phyloP scores from a whole-genome alignment of 1,140 invertebrate genomes.

The Zeugodacus cucurbitae region DNA sequence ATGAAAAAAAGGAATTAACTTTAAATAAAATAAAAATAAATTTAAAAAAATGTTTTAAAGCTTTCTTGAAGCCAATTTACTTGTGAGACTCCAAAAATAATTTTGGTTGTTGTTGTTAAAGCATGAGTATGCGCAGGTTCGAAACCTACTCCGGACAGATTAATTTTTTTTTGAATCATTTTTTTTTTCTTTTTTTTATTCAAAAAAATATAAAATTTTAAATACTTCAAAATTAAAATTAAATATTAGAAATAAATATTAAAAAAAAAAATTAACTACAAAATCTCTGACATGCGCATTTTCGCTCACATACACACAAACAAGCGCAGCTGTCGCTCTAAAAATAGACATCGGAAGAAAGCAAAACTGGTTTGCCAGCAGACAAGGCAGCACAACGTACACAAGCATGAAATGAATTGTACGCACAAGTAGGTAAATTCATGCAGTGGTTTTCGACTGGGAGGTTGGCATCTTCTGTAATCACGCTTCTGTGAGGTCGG shows the following conservation, averaged over 20 bases:
- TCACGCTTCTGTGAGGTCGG: conserved; percentile 47
- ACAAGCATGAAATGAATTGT: neutral
- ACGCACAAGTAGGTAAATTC: neutral
- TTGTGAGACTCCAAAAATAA: no score
- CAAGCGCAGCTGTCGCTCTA: neutral
- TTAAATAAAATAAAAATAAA: neutral
- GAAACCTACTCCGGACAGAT: neutral
- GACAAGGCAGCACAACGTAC: neutral
- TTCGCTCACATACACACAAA: neutral
- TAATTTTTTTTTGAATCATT: neutral
- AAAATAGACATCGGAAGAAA: neutral
- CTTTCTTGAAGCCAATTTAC: no score
- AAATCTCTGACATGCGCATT: neutral
- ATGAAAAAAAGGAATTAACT: neutral
- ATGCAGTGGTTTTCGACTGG: conserved; percentile 18
- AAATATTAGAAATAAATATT: no score
- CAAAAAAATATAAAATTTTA: neutral
- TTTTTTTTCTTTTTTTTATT: neutral
- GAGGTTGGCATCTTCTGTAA: conserved; percentile 48
- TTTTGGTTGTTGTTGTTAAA: no score
- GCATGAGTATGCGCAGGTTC: no score
- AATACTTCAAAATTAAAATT: no score
- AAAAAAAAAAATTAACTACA: no score
- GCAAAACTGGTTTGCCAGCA: neutral
- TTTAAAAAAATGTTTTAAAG: no score